Conservation (phyloP, 23 tunicate species). For the Trididemnum clinides region DNA sequence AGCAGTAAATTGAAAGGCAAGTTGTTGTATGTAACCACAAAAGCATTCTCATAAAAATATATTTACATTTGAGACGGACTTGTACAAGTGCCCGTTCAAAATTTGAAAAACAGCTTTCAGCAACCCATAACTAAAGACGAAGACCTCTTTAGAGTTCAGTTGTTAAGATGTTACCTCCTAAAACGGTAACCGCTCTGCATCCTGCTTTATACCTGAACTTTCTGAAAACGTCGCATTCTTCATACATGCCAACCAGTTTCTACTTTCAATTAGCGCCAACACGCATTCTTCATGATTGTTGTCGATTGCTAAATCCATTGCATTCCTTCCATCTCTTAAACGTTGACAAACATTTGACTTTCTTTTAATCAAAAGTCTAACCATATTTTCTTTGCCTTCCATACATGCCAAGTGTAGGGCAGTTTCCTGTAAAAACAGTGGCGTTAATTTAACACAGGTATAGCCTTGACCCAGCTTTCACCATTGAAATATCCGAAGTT, state of each 20-base stretch:
- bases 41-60: too few relatives aligned
- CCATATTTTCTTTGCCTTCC: slow-evolving; percentile 6
- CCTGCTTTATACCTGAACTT: not conserved
- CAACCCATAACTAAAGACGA: too few relatives aligned
- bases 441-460: not conserved
- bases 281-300: slow-evolving; percentile 46
- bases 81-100: too few relatives aligned
- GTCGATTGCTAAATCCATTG: slow-evolving; percentile 58
- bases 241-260: slow-evolving; percentile 20
- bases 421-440: slow-evolving; percentile 5
- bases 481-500: too few relatives aligned
- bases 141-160: too few relatives aligned
- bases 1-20: not conserved
- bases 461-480: too few relatives aligned
- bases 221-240: not conserved
- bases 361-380: slow-evolving; percentile 1
- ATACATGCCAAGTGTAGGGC: slow-evolving; percentile 46
- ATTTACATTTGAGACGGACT: too few relatives aligned
- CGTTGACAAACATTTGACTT: slow-evolving; percentile 37
- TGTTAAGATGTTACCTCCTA: too few relatives aligned
- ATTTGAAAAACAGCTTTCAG: too few relatives aligned
- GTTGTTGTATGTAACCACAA: not conserved
- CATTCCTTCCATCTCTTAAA: slow-evolving; percentile 38
- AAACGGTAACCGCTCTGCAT: too few relatives aligned
- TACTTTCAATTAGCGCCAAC: not conserved